A percentile compares a stretch with the other conserved stretches of the same genome.
Evolutionary conservation across 2,888 invertebrate genomes (phyloP).

Genomic region (Biston stratarius): DNA sequence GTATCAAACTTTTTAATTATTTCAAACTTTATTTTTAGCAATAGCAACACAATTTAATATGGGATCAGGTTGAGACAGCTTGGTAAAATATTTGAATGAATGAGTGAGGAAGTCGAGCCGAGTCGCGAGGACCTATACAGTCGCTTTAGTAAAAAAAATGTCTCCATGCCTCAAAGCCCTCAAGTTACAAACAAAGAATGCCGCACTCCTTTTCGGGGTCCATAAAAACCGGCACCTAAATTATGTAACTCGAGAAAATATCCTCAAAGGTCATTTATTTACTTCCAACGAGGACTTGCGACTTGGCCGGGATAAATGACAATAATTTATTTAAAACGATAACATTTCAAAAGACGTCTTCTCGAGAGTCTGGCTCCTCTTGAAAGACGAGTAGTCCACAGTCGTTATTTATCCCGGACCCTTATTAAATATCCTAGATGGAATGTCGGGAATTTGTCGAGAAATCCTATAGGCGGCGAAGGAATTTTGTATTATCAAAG

Average conservation of each 20-base stretch:
- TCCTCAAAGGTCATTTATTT: constrained; percentile 63
- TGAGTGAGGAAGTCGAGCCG: not conserved
- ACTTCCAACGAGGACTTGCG: constrained; percentile 58
- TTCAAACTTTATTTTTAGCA: constrained; percentile 49
- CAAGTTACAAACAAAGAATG: constrained; percentile 28
- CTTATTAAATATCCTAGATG: constrained; percentile 65
- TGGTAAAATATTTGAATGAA: not conserved
- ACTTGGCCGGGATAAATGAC: constrained; percentile 62
- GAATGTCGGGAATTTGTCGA: constrained; percentile 53
- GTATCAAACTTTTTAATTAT: constrained; percentile 31
- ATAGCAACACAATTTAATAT: constrained; percentile 9
- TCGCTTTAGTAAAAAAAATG: no score
- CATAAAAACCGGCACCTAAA: constrained; percentile 52
- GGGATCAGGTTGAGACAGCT: constrained; percentile 1
- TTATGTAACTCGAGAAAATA: constrained; percentile 62
- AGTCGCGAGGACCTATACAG: not conserved
- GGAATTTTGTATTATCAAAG: constrained; percentile 25
- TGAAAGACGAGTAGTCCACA: constrained; percentile 66
- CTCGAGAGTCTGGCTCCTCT: constrained; percentile 53
- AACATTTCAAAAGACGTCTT: constrained; percentile 69
- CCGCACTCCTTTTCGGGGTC: constrained; percentile 47
- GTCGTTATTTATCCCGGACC: constrained; percentile 70
- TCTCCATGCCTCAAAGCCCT: constrained; percentile 1
- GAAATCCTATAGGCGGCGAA: constrained; percentile 49
- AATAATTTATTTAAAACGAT: constrained; percentile 72